These are phyloP conservation scores for Morone saxatilis DNA, from an alignment of 2,113 vertebrate genomes.

Conservation along the genomic window DNA sequence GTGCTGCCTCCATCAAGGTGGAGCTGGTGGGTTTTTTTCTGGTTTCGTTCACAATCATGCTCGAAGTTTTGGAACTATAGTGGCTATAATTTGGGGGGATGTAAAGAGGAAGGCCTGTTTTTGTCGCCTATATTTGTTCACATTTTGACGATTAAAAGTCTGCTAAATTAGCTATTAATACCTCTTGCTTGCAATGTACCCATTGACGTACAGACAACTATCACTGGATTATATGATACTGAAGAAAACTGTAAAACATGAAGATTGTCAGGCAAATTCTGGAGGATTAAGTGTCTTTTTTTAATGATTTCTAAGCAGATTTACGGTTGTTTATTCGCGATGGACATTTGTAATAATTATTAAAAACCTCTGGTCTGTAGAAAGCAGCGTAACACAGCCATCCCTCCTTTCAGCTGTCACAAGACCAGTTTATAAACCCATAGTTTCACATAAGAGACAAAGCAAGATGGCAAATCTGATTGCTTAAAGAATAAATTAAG, in stretches of 20 bases:
- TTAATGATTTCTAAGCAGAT: not conserved
- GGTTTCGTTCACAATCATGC: too few relatives aligned
- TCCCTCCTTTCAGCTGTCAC: not conserved
- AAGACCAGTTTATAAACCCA: not conserved
- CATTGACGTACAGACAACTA: not conserved
- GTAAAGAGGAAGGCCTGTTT: not conserved
- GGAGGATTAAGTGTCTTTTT: not conserved
- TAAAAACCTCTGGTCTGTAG: not conserved
- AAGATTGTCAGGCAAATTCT: not conserved
- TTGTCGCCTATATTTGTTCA: not conserved
- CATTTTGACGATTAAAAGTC: not conserved
- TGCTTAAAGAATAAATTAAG: not conserved
- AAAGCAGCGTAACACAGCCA: not conserved
- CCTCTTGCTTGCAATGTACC: not conserved
- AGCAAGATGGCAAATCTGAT: not conserved
- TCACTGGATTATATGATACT: not conserved
- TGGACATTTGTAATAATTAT: not conserved
- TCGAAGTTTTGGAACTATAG: too few relatives aligned
- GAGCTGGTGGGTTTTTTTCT: not conserved
- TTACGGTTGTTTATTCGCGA: not conserved
- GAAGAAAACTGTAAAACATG: not conserved
- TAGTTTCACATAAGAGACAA: not conserved
- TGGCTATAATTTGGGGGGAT: not conserved
- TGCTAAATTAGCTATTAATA: not conserved
- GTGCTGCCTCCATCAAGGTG: not conserved